Conservation (phyloP, 2,113 vertebrate species). For the Actenoides lindsayi region DNA sequence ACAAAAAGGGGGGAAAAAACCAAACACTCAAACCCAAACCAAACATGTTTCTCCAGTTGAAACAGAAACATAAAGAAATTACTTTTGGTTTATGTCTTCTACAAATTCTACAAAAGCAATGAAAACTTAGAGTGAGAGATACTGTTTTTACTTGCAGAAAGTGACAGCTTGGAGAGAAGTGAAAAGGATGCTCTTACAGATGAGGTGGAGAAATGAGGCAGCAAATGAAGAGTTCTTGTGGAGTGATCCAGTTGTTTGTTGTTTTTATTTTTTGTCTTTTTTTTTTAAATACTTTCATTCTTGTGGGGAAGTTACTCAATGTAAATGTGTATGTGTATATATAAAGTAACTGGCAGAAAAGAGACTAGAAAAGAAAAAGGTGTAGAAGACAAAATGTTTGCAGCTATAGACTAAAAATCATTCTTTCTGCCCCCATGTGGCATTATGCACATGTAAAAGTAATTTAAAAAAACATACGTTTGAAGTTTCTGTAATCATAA, state of each 20-base stretch:
- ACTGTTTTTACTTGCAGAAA: background rate
- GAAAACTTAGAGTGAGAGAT: background rate
- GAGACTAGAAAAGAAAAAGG: background rate
- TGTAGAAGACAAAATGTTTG: background rate
- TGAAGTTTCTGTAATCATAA: background rate
- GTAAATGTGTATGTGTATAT: background rate
- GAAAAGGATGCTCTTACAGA: background rate
- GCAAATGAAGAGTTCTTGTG: background rate
- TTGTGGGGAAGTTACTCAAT: background rate
- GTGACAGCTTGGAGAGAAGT: background rate
- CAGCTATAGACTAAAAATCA: background rate
- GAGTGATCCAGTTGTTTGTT: background rate
- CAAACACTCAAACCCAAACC: too few species aligned
- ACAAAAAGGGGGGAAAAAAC: background rate
- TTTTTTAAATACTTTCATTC: background rate
- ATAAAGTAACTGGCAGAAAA: background rate
- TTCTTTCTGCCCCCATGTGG: background rate
- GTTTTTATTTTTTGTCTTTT: background rate
- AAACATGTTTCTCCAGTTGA: background rate
- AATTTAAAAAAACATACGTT: slow-evolving; percentile 3
- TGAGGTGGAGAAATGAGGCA: background rate
- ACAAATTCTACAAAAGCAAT: background rate
- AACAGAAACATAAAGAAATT: background rate
- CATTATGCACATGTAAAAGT: background rate
- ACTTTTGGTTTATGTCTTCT: background rate